A percentile compares a stretch with the other conserved stretches of the same genome.
phyloP scores from a whole-genome alignment of 2,113 vertebrate species.

The Syngnathoides biaculeatus region DNA sequence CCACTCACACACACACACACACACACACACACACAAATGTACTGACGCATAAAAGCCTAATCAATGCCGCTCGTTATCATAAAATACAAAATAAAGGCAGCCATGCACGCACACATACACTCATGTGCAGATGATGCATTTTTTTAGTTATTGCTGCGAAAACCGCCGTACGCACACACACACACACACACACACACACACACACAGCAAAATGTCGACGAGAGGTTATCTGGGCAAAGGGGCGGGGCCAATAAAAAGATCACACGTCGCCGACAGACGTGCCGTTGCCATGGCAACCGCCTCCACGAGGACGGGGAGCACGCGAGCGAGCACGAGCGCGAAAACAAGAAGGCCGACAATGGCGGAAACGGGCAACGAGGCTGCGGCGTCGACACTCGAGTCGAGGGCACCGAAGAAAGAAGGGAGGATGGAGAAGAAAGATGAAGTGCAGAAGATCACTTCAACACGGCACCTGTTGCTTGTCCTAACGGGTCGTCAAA shows the following conservation, averaged over 20 bases:
- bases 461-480: too few species aligned
- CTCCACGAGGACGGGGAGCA: background rate
- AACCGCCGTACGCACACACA: background rate
- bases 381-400: too few species aligned
- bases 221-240: background rate
- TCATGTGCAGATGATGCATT: too few species aligned
- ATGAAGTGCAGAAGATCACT: too few species aligned
- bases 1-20: background rate
- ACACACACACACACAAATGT: background rate
- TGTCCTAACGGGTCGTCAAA: too few species aligned
- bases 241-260: slow-evolving; percentile 4
- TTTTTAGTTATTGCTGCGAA: too few species aligned
- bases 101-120: background rate
- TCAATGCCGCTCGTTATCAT: too few species aligned
- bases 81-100: too few species aligned
- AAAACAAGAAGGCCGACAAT: too few species aligned
- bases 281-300: background rate
- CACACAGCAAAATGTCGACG: background rate
- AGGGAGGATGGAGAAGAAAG: too few species aligned
- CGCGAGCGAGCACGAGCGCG: background rate
- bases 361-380: too few species aligned
- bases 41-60: slow-evolving; percentile 4
- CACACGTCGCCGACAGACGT: background rate
- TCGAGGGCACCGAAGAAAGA: too few species aligned
- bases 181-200: background rate